Evolutionary conservation across 2,888 invertebrate genomes (phyloP).

Genomic region (Synergus laeviventris): DNA sequence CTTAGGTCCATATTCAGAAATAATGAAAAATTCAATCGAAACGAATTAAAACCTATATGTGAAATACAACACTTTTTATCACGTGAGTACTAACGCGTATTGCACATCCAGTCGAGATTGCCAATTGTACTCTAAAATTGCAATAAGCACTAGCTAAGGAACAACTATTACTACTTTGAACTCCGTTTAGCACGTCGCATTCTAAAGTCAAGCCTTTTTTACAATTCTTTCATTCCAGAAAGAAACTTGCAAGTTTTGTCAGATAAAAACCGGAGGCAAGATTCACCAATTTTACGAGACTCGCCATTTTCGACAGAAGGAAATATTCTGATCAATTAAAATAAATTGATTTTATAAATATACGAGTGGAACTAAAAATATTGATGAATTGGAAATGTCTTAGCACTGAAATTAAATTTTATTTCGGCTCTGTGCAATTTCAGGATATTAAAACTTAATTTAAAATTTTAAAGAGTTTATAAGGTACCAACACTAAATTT

Average conservation of each 20-base stretch:
- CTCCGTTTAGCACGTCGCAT: conserved; percentile 5
- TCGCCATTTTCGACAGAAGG: background rate
- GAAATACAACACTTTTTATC: conserved; percentile 7
- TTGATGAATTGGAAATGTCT: too few relatives aligned
- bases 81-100: conserved; percentile 8
- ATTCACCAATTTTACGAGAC: conserved; percentile 12
- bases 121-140: conserved; percentile 10
- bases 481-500: too few relatives aligned
- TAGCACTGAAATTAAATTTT: too few relatives aligned
- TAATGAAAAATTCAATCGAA: conserved; percentile 15
- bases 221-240: background rate
- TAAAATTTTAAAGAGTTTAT: too few relatives aligned
- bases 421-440: too few relatives aligned
- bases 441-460: too few relatives aligned
- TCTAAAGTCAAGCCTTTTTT: background rate
- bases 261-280: conserved; percentile 23
- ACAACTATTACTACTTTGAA: conserved; percentile 9
- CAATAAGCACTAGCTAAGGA: conserved; percentile 23
- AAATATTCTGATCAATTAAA: background rate
- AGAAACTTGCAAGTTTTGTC: conserved; percentile 13
- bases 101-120: conserved; percentile 15
- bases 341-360: too few relatives aligned
- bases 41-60: background rate
- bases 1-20: conserved; percentile 33
- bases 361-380: too few relatives aligned